Conservation (phyloP, 2,888 invertebrate species). For the Herminia tarsipennalis region DNA sequence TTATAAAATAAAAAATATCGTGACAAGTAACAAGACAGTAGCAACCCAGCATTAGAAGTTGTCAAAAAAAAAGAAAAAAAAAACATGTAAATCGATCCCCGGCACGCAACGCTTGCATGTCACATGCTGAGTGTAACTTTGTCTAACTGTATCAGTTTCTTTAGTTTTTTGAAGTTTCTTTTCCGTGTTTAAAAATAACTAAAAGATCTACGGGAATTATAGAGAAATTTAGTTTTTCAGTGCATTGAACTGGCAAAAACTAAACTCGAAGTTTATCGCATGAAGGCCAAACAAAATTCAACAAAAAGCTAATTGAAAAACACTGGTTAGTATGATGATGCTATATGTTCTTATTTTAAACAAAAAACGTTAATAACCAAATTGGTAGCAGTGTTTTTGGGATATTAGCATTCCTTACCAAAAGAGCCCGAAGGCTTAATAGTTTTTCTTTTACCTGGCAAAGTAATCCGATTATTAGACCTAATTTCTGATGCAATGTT, state of each 20-base stretch:
- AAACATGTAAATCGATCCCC: conserved; percentile 73
- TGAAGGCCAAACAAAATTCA: not conserved
- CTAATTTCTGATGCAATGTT: too few species aligned
- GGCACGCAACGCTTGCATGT: conserved; percentile 71
- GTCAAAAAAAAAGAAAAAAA: conserved; percentile 68
- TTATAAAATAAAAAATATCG: conserved; percentile 56
- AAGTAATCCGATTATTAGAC: too few species aligned
- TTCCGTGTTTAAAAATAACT: conserved; percentile 29
- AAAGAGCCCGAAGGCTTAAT: too few species aligned
- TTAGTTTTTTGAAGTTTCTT: conserved; percentile 25
- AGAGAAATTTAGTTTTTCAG: not conserved
- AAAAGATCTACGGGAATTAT: not conserved
- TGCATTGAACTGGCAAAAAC: not conserved
- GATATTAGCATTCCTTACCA: too few species aligned
- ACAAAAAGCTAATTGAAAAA: conserved; percentile 2
- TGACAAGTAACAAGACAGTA: conserved; percentile 74
- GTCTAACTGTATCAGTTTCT: conserved; percentile 37
- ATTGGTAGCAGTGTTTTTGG: too few species aligned
- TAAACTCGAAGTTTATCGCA: not conserved
- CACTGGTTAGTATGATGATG: too few species aligned
- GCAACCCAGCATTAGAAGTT: conserved; percentile 64
- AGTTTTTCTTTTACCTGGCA: too few species aligned
- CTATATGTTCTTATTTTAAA: too few species aligned
- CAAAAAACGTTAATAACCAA: too few species aligned
- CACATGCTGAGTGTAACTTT: conserved; percentile 21